phyloP scores from a whole-genome alignment of 2,113 vertebrate genomes.

The rabbit (Oryctolagus cuniculus) region DNA sequence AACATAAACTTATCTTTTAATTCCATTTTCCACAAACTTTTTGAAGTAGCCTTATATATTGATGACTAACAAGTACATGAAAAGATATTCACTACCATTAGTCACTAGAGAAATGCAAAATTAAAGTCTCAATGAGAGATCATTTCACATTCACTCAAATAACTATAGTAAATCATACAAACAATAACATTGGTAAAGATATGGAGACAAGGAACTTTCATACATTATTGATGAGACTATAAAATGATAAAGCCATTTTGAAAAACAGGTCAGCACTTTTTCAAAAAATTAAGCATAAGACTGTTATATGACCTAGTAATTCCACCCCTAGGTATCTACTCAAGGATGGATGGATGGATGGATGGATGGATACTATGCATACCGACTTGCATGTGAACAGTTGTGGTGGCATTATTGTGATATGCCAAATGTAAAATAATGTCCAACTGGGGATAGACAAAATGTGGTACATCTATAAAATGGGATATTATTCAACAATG shows the following conservation, averaged over 20 bases:
- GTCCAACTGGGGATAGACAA: background rate
- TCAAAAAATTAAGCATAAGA: slow-evolving; percentile 48
- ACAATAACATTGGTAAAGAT: background rate
- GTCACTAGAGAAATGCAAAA: background rate
- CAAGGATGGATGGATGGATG: background rate
- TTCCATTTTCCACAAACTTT: too few relatives aligned
- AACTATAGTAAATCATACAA: background rate
- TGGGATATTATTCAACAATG: slow-evolving; percentile 4
- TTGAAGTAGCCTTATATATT: background rate
- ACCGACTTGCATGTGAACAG: background rate
- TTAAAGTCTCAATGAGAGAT: background rate
- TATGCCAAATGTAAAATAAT: background rate
- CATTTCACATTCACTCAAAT: background rate
- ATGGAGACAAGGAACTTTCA: background rate
- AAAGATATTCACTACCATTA: background rate
- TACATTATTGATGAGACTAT: background rate
- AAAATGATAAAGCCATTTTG: slow-evolving; percentile 5
- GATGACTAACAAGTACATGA: background rate
- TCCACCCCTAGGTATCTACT: background rate
- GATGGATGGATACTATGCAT: background rate
- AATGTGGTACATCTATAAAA: background rate
- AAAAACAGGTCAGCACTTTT: slow-evolving; percentile 34
- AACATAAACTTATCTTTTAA: too few relatives aligned
- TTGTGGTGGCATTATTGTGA: background rate
- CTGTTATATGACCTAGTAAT: background rate